Conservation (phyloP, 1,140 invertebrate species). For the Drosophila subobscura region DNA sequence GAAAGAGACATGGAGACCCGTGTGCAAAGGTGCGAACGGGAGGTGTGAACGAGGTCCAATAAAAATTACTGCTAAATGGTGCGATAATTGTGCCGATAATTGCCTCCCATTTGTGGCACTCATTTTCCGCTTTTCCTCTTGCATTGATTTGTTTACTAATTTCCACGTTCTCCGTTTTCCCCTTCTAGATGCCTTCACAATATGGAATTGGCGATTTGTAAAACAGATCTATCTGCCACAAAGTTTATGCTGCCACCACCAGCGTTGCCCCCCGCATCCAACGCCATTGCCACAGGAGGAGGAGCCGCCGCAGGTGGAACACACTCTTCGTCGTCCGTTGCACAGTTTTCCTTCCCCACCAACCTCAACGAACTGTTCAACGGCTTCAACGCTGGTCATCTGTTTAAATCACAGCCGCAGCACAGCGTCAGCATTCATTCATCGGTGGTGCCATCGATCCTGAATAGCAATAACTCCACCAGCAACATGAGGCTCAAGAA, state of each 20-base stretch:
- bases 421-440: conserved; percentile 7
- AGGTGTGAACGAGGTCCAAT: conserved; percentile 66
- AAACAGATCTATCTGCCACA: conserved; percentile 75
- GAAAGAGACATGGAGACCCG: conserved; percentile 49
- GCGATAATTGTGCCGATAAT: conserved; percentile 41
- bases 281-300: conserved; percentile 48
- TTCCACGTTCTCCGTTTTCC: conserved; percentile 23
- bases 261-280: conserved; percentile 40
- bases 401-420: conserved; percentile 56
- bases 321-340: conserved; percentile 22
- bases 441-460: conserved; percentile 28
- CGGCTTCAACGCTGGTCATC: conserved; percentile 60
- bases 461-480: conserved; percentile 28
- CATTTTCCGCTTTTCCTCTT: conserved; percentile 12
- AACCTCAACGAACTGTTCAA: conserved; percentile 61
- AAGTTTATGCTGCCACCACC: conserved; percentile 81
- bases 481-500: conserved; percentile 79
- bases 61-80: conserved; percentile 1
- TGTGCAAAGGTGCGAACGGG: conserved; percentile 56
- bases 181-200: conserved; percentile 70
- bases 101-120: conserved; percentile 8
- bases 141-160: conserved; percentile 40
- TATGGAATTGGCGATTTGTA: conserved; percentile 83
- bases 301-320: conserved; percentile 51
- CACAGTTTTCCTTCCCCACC: conserved; percentile 44